These are phyloP conservation scores for Coccyzus lansbergi DNA, from an alignment of 2,797 vertebrate species.

Conservation along the genomic window DNA sequence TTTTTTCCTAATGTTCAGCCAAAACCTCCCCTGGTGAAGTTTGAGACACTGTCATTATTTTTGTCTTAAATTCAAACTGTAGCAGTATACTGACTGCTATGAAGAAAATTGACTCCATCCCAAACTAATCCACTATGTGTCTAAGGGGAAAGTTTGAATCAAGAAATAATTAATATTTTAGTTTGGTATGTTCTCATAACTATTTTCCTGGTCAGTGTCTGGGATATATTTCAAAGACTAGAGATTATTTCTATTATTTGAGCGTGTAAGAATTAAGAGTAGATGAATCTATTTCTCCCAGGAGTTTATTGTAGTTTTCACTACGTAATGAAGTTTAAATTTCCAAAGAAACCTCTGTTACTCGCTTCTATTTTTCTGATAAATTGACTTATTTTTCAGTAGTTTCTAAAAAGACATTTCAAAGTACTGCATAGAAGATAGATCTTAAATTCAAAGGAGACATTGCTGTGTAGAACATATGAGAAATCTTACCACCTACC, in stretches of 20 bases:
- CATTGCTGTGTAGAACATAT: rapidly evolving
- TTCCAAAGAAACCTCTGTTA: background rate
- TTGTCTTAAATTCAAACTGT: background rate
- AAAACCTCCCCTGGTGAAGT: too few species aligned
- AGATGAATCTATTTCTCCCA: background rate
- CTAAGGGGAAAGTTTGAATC: background rate
- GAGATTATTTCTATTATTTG: background rate
- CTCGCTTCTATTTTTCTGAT: background rate
- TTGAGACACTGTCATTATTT: background rate
- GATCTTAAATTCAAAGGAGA: background rate
- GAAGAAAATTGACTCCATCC: background rate
- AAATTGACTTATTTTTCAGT: background rate
- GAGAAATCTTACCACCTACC: background rate
- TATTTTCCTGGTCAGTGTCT: background rate
- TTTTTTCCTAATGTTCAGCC: too few species aligned
- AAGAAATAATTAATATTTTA: background rate
- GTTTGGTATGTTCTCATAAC: background rate
- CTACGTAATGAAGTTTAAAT: background rate
- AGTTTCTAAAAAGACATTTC: background rate
- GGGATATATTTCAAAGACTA: background rate
- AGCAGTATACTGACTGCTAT: background rate
- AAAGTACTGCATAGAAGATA: background rate
- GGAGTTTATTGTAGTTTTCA: background rate
- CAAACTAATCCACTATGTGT: background rate
- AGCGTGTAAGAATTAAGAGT: background rate